Evolutionary conservation across 2,888 invertebrate genomes (phyloP), one percentile per base, ranked within the genome.

Genomic region (Catocala fraxini): DNA sequence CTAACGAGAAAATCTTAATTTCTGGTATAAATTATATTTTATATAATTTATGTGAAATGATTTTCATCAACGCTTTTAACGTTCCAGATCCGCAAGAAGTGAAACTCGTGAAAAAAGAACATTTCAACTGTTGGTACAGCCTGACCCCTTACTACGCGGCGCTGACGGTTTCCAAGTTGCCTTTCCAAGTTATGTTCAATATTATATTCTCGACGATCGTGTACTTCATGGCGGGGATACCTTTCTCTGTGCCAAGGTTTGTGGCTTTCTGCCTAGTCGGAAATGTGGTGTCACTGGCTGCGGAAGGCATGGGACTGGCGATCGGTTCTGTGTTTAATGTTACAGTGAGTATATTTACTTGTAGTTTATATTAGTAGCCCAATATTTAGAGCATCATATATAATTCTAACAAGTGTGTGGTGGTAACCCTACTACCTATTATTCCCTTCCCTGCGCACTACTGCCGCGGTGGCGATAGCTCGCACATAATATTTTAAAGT

Each of bases 281-380:
- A 0, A 95, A 96, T 55, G 91, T 96, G 58, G 96, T 97, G 7
- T 96, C 97, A 0, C 89, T 98, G 46, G 96, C 96, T 0, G 96
- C 97, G 13, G 98, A 98, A 84, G 97, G 97, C 41, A 94, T 97
- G 84, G 98, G 97, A 0, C 83, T 97, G 65, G 95, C 97, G 0
- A 97, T 98, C 75, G 97, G 97, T 56, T 95, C 96, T 4, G 89
- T 96, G 9, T 96, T 96, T 71, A 96, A 93, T 81, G 94, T 96
- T 59, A 95, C 95, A 73, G 96, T 96, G 81, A 94, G 95, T 90
- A 63, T 55, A 9, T 15, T 25, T 25, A 9, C 35, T 25, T 25
- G 3, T 25, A 25, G 3, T 25, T 25, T 25, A 25, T 25, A 25
- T 1, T 4, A 25, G 15, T 25, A 25, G 25, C 4, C 25, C 25